Evolutionary conservation across 2,113 vertebrate genomes (phyloP).

Genomic region (Sinocyclocheilus rhinocerous): DNA sequence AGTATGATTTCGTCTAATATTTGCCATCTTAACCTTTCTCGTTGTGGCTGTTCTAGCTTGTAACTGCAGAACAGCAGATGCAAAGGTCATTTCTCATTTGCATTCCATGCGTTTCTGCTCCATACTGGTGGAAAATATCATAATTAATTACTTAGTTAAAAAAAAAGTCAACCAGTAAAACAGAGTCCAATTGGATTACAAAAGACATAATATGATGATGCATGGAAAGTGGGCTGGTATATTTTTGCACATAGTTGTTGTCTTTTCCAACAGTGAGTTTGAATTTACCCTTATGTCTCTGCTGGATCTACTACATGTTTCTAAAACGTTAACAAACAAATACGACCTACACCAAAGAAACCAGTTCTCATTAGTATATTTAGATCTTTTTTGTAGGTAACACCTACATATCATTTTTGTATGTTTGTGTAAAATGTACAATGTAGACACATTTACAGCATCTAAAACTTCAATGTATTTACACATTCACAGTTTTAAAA

Average conservation of each 20-base stretch:
- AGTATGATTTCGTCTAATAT: conserved; percentile 53
- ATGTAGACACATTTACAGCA: not conserved
- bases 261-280: not conserved
- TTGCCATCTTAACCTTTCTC: conserved; percentile 60
- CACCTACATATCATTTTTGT: not conserved
- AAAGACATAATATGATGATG: not conserved
- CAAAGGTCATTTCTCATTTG: conserved; percentile 49
- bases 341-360: not conserved
- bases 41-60: conserved; percentile 20
- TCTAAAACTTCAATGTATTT: not conserved
- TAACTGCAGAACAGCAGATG: conserved; percentile 51
- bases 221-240: not conserved
- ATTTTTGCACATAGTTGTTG: not conserved
- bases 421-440: not conserved
- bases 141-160: conserved; percentile 60
- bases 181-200: not conserved
- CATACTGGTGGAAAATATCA: conserved; percentile 54
- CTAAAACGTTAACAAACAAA: not conserved
- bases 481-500: not conserved
- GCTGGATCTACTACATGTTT: not conserved
- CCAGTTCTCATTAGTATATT: not conserved
- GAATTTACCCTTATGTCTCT: not conserved
- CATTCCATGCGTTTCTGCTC: conserved; percentile 39
- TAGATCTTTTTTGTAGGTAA: not conserved
- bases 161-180: not conserved